Conservation (phyloP, 2,888 invertebrate species). For the Limnephilus rhombicus region DNA sequence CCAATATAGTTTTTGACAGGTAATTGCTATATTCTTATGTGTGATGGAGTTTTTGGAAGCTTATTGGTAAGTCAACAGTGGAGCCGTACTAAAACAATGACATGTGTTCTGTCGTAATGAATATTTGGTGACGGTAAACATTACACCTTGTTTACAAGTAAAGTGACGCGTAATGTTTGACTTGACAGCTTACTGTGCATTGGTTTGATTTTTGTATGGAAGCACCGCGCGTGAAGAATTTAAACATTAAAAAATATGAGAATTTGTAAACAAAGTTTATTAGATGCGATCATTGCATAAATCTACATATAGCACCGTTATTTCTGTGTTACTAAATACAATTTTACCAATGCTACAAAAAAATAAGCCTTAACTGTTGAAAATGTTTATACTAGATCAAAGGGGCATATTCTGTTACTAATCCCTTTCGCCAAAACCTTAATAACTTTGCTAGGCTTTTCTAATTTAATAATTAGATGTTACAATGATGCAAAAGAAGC, state of each 20-base stretch:
- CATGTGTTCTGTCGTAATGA: slow-evolving; percentile 24
- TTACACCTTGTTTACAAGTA: slow-evolving; percentile 12
- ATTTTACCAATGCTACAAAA: too few species aligned
- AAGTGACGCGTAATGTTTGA: slow-evolving; percentile 26
- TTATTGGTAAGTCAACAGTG: slow-evolving; percentile 33
- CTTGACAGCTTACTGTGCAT: slow-evolving; percentile 17
- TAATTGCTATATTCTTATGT: slow-evolving; percentile 57
- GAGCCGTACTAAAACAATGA: slow-evolving; percentile 40
- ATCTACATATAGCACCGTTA: neutral
- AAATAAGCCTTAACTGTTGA: too few species aligned
- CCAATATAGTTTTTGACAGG: slow-evolving; percentile 51
- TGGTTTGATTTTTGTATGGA: neutral
- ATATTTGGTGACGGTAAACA: slow-evolving; percentile 26
- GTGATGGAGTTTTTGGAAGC: slow-evolving; percentile 56
- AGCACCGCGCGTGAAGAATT: neutral
- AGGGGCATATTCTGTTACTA: too few species aligned
- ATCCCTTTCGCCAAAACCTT: too few species aligned
- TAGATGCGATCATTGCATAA: neutral
- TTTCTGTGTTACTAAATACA: neutral
- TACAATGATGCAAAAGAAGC: too few species aligned
- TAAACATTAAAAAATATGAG: neutral
- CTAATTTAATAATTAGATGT: too few species aligned
- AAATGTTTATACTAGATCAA: too few species aligned
- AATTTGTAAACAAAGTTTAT: neutral
- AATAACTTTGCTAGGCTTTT: too few species aligned